These are phyloP conservation scores for Leontopithecus rosalia DNA, from an alignment of 2,797 vertebrate species.

Conservation along the genomic window DNA sequence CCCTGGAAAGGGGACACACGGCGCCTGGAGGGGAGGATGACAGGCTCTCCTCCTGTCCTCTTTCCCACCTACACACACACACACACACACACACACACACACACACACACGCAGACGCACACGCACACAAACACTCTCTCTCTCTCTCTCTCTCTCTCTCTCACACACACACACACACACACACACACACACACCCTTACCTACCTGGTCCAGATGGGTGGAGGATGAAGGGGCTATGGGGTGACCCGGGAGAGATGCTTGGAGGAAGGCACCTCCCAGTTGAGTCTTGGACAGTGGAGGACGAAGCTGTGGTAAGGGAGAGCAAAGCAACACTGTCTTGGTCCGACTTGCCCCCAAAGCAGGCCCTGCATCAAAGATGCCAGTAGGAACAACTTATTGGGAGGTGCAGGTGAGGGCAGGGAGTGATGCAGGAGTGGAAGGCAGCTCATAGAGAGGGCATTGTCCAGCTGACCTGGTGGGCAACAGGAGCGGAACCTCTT, in stretches of 20 bases:
- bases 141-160: too few species aligned
- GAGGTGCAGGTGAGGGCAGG: not conserved
- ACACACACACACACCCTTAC: not conserved
- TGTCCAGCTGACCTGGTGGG: too few species aligned
- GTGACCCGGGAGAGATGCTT: not conserved
- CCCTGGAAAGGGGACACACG: not conserved
- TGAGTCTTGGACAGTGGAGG: not conserved
- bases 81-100: not conserved
- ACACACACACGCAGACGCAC: too few species aligned
- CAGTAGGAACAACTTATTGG: not conserved
- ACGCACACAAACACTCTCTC: too few species aligned
- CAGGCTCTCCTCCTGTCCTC: not conserved
- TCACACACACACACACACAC: too few species aligned
- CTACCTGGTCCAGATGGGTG: not conserved
- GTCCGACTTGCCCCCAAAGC: not conserved
- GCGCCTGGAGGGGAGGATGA: not conserved
- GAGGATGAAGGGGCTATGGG: not conserved
- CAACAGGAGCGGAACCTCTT: not conserved
- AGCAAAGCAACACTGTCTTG: not conserved
- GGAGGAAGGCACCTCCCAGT: not conserved
- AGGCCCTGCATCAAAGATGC: not conserved
- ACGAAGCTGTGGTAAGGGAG: not conserved
- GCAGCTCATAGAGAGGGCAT: not conserved
- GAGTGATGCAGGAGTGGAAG: not conserved
- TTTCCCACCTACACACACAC: not conserved